Evolutionary conservation across 2,797 vertebrate genomes (phyloP), one percentile per base, ranked within the genome.

Genomic region (Crypturellus tataupa): DNA sequence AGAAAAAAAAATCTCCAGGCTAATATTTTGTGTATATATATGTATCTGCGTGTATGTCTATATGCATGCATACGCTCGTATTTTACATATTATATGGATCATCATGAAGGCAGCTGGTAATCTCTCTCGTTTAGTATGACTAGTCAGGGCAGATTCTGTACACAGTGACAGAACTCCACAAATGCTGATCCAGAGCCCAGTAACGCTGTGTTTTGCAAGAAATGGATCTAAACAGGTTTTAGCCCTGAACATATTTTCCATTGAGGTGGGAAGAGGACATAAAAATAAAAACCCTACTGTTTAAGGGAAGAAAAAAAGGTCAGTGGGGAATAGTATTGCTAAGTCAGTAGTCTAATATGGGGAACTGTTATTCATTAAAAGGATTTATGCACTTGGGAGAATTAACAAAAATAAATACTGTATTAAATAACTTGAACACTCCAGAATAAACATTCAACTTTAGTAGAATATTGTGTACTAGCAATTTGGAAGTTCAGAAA

Each of bases 351-450:
- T 59, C 63, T 60, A 37, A 21, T 5, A 79, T 19, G 62, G 35
- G 6, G n/a, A 89, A 40, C 27, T 0, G 1, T 76, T 56, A 76
- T 71, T 63, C 70, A 31, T 65, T 85, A 33, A 58, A 44, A 59
- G 29, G 44, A 44, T 58, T 92, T 77, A 73, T 64, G 62, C 21
- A 70, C 18, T 59, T 76, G 35, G 6, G 9, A 87, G 33, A 78
- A 46, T 35, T 83, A 85, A 69, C n/a, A 72, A 59, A 92, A 96
- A 88, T 25, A 62, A 87, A 76, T 59, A 11, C 20, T 59, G 47
- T 58, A 51, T 68, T 72, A 25, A 75, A 37, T 42, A 65, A 14
- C 25, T 39, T 85, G 9, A 86, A 85, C 92, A 80, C 0, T 62
- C 23, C 21, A 51, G 63, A 56, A 59, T 65, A 92, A 92, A 40